These are phyloP conservation scores for Galeruca laticollis DNA, from an alignment of 2,888 invertebrate genomes.

Conservation along the genomic window DNA sequence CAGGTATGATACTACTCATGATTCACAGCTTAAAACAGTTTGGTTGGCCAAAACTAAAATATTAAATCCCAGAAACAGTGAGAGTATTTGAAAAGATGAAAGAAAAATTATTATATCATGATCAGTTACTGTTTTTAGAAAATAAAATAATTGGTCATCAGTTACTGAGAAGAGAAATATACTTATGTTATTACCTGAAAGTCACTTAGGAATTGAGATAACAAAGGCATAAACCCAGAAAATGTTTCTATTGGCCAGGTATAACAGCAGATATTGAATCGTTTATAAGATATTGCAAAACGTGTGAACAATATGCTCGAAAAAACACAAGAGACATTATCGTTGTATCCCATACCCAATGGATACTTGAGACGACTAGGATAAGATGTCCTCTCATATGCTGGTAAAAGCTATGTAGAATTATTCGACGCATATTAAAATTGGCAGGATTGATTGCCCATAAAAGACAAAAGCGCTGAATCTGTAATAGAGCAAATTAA, in stretches of 20 bases:
- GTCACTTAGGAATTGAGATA: too few species aligned
- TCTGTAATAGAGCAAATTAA: constrained; percentile 22
- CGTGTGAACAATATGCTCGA: background rate
- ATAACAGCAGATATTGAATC: background rate
- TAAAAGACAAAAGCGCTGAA: constrained; percentile 30
- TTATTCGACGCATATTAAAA: constrained; percentile 51
- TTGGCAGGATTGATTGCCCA: constrained; percentile 46
- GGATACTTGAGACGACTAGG: constrained; percentile 17
- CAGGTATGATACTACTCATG: too few species aligned
- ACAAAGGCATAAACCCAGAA: too few species aligned
- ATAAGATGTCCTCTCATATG: constrained; percentile 36
- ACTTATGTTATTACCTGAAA: too few species aligned
- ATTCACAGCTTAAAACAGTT: too few species aligned
- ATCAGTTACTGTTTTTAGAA: too few species aligned
- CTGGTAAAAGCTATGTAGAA: constrained; percentile 41
- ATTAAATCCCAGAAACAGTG: too few species aligned
- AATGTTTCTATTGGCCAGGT: background rate
- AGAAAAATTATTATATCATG: too few species aligned
- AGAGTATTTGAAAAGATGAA: too few species aligned
- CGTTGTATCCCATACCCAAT: background rate
- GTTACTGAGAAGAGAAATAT: too few species aligned
- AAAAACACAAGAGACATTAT: background rate
- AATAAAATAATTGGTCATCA: too few species aligned
- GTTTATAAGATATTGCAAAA: background rate
- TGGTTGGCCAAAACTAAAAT: too few species aligned